Conservation (phyloP, 2,113 vertebrate genomes). For the Ellobius talpinus region DNA sequence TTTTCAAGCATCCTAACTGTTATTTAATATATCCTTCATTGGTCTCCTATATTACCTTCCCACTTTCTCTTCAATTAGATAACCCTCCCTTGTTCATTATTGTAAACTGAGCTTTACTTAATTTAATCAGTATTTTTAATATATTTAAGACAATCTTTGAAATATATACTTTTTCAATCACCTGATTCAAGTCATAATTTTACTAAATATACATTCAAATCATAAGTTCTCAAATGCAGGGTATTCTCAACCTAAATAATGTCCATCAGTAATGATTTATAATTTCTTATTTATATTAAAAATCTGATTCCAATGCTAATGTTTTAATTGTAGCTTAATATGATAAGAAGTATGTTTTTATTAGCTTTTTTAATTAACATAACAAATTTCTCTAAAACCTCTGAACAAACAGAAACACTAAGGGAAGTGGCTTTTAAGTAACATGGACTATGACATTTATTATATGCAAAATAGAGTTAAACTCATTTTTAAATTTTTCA, state of each 20-base stretch:
- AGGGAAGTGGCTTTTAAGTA: neutral
- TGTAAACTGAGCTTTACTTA: neutral
- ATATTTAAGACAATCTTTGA: neutral
- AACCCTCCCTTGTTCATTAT: neutral
- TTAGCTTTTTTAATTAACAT: constrained; percentile 34
- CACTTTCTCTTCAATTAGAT: neutral
- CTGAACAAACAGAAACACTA: constrained; percentile 23
- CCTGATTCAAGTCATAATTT: constrained; percentile 35
- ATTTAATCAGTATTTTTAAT: neutral
- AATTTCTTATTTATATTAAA: constrained; percentile 65
- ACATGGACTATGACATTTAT: neutral
- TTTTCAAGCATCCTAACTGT: neutral
- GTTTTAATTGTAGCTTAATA: constrained; percentile 71
- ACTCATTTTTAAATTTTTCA: neutral
- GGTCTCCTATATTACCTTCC: neutral
- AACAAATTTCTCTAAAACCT: neutral
- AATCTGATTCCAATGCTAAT: constrained; percentile 24
- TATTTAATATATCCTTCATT: neutral
- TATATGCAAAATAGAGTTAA: neutral
- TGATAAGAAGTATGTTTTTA: constrained; percentile 48
- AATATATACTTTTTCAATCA: constrained; percentile 28
- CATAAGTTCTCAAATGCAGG: constrained; percentile 63
- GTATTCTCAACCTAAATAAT: constrained; percentile 41
- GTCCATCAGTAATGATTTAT: constrained; percentile 49
- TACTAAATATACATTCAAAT: constrained; percentile 67